Evolutionary conservation across 2,888 invertebrate genomes (phyloP), one percentile per base, ranked within the genome.

Genomic region (Fragum whitleyi): DNA sequence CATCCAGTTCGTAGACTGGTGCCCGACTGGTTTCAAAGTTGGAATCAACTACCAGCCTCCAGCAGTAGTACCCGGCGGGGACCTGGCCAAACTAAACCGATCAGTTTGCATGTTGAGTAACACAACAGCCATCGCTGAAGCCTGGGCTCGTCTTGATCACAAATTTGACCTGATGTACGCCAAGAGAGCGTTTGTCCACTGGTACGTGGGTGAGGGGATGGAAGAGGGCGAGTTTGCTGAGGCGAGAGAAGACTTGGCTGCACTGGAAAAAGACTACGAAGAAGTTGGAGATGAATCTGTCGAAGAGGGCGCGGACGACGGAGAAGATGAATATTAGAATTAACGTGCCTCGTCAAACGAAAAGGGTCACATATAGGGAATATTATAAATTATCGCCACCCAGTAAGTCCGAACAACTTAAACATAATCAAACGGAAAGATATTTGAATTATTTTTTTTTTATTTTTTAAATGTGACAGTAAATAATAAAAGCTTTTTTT

Each of bases 71-170:
- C 47, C 47, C n/a, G 47, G 47, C 16, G 47, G 47, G 3, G 47
- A 47, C 14, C 47, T 47, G 5, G 47, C 47, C n/a, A 47, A 47
- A 14, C 47, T 47, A 5, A 47, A 5, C 47, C 14, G 47, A 47
- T 47, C 47, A 14, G 47, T 47, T 16, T 47, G 47, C 47, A 97
- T 97, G 96, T 95, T 98, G 73, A 96, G 97, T 92, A 98, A 98
- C 95, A 98, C 98, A 11, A 98, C 97, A 19, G 97, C 97, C 88
- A 97, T 98, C 91, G 96, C 96, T n/a, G 96, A 97, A 91, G 97
- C 97, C 69, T 98, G 97, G 96, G 96, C 96, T 81, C 95, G 96
- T 74, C 94, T 98, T 26, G 95, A 96, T 89, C 95, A 95, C 89
- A 98, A 98, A 93, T 97, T 96, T 93, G 96, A 96, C 81, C 93